A percentile compares a stretch with the other conserved stretches of the same genome.
Evolutionary conservation across 2,113 vertebrate genomes (phyloP).

Genomic region (Narcine bancroftii): DNA sequence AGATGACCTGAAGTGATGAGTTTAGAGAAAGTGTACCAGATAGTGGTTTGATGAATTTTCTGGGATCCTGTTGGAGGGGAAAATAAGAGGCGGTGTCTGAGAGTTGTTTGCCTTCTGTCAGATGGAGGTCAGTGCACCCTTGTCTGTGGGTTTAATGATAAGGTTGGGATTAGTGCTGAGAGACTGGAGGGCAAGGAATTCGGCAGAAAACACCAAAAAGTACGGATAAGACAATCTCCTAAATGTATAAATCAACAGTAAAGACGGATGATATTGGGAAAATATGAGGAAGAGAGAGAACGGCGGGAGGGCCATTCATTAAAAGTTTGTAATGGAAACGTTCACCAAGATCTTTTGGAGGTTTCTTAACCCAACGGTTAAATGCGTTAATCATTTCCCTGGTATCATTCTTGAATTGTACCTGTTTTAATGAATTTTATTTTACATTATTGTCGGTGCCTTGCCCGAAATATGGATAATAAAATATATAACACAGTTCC

Average conservation of each 20-base stretch:
- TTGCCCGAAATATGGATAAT: background rate
- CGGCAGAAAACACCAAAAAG: background rate
- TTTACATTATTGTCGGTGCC: background rate
- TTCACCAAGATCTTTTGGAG: background rate
- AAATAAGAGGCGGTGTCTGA: too few relatives aligned
- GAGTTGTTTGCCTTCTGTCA: too few relatives aligned
- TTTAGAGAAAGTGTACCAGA: too few relatives aligned
- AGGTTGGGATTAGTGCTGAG: too few relatives aligned
- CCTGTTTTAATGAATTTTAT: background rate
- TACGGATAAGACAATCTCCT: background rate
- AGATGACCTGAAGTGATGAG: too few relatives aligned
- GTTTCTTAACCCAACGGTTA: background rate
- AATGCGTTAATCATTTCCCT: too few relatives aligned
- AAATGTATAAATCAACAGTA: background rate
- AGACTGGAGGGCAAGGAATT: background rate
- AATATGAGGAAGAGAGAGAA: background rate
- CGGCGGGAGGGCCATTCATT: too few relatives aligned
- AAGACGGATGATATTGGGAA: background rate
- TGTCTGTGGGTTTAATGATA: too few relatives aligned
- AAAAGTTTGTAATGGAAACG: background rate
- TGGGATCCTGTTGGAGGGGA: too few relatives aligned
- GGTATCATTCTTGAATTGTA: background rate
- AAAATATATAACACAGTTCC: background rate
- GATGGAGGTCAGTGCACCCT: too few relatives aligned
- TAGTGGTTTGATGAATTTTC: too few relatives aligned